These are phyloP conservation scores for Meloe dianella DNA, from an alignment of 2,888 invertebrate genomes.

Conservation along the genomic window DNA sequence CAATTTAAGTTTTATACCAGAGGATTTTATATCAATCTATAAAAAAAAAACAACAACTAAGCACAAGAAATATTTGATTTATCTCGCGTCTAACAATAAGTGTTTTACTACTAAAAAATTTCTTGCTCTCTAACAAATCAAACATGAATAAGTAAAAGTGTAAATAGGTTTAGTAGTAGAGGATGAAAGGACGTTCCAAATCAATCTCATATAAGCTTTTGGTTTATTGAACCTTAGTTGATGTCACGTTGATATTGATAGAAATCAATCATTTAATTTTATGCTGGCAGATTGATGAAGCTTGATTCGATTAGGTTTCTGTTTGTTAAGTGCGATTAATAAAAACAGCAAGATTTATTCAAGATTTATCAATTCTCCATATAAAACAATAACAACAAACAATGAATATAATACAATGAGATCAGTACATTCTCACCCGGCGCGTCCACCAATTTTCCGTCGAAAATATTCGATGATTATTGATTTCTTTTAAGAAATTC, in stretches of 20 bases:
- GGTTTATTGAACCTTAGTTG: neutral
- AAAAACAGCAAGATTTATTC: neutral
- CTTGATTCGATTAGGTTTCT: constrained; percentile 1
- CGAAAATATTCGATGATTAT: neutral
- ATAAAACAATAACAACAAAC: neutral
- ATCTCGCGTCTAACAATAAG: constrained; percentile 7
- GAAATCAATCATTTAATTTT: constrained; percentile 3
- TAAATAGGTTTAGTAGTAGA: neutral
- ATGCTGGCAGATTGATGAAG: neutral
- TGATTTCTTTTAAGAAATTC: neutral
- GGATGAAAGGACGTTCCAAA: neutral
- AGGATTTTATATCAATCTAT: constrained; percentile 36
- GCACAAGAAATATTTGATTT: constrained; percentile 24
- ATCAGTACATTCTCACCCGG: neutral
- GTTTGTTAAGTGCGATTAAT: constrained; percentile 1
- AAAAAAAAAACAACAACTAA: constrained; percentile 20
- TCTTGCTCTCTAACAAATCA: neutral
- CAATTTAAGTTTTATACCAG: constrained; percentile 40
- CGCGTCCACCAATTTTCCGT: neutral
- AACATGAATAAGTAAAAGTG: neutral
- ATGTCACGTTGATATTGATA: neutral
- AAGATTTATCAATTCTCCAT: neutral
- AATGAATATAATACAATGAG: neutral
- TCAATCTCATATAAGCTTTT: neutral
- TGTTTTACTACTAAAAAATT: neutral